phyloP scores from a whole-genome alignment of 2,888 invertebrate species.

The Isoperla grammatica region DNA sequence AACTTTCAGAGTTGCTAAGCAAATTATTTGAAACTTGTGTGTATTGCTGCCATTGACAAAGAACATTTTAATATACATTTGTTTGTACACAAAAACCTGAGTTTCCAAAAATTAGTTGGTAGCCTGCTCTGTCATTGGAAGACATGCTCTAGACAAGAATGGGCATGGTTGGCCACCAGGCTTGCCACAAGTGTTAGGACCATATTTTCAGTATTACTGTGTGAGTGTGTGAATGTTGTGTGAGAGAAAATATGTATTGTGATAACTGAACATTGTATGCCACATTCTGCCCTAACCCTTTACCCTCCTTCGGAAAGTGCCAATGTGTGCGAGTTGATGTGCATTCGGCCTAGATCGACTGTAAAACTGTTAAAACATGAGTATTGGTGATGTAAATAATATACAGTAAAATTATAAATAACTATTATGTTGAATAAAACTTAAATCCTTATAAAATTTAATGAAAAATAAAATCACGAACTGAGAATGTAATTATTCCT shows the following conservation, averaged over 20 bases:
- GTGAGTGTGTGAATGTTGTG: constrained; percentile 11
- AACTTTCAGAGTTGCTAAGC: too few relatives aligned
- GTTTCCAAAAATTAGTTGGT: neutral
- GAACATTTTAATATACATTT: neutral
- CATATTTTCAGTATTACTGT: constrained; percentile 27
- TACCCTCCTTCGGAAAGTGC: constrained; percentile 23
- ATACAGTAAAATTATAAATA: neutral
- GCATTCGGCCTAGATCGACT: neutral
- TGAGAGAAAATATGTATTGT: constrained; percentile 5
- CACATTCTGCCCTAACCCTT: constrained; percentile 19
- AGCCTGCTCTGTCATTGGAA: neutral
- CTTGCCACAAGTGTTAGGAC: constrained; percentile 15
- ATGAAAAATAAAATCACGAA: constrained; percentile 13
- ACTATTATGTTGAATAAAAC: constrained; percentile 16
- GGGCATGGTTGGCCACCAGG: constrained; percentile 5
- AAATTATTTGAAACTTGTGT: too few relatives aligned
- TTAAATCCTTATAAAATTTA: constrained; percentile 12
- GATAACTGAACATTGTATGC: constrained; percentile 19
- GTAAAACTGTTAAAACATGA: constrained; percentile 6
- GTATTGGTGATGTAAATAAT: constrained; percentile 16
- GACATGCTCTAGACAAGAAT: neutral
- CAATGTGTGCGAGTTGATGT: constrained; percentile 16
- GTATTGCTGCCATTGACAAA: neutral
- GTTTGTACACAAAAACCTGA: neutral
- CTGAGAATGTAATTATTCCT: neutral